A percentile compares a stretch with the other conserved stretches of the same genome.
phyloP scores from a whole-genome alignment of 2,888 invertebrate genomes.

The Drosophila nr. perissopoda region DNA sequence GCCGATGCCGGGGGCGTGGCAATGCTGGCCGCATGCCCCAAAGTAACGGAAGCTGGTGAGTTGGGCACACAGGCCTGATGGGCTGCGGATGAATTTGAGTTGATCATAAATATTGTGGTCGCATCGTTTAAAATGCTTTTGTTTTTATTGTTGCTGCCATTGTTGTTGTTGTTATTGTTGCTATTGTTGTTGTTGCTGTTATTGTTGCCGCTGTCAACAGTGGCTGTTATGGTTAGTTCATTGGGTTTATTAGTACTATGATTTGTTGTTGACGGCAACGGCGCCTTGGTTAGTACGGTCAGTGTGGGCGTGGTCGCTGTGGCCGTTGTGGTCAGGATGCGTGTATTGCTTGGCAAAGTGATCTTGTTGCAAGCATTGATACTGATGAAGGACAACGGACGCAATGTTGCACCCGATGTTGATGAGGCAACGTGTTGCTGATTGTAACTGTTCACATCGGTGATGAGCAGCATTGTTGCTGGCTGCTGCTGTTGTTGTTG shows the following conservation, averaged over 20 bases:
- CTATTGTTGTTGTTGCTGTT: constrained; percentile 38
- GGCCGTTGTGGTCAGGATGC: constrained; percentile 72
- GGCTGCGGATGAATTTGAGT: constrained; percentile 70
- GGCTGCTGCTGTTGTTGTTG: constrained; percentile 59
- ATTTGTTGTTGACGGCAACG: constrained; percentile 46
- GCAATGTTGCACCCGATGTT: constrained; percentile 61
- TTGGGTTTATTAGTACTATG: constrained; percentile 64
- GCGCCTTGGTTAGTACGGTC: constrained; percentile 53
- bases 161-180: constrained; percentile 48
- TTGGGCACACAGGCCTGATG: constrained; percentile 75
- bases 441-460: constrained; percentile 80
- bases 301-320: constrained; percentile 60
- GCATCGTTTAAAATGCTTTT: constrained; percentile 53
- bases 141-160: constrained; percentile 34
- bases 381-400: constrained; percentile 82
- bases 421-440: constrained; percentile 60
- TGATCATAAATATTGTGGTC: constrained; percentile 72
- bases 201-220: constrained; percentile 35
- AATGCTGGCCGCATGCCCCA: constrained; percentile 69
- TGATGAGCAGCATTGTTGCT: constrained; percentile 81
- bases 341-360: constrained; percentile 80
- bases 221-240: constrained; percentile 72
- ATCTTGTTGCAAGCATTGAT: constrained; percentile 81
- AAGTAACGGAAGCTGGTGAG: constrained; percentile 73
- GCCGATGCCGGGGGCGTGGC: constrained; percentile 73